Evolutionary conservation across 2,888 invertebrate species (phyloP).

Genomic region (Ptychoptera albimana): DNA sequence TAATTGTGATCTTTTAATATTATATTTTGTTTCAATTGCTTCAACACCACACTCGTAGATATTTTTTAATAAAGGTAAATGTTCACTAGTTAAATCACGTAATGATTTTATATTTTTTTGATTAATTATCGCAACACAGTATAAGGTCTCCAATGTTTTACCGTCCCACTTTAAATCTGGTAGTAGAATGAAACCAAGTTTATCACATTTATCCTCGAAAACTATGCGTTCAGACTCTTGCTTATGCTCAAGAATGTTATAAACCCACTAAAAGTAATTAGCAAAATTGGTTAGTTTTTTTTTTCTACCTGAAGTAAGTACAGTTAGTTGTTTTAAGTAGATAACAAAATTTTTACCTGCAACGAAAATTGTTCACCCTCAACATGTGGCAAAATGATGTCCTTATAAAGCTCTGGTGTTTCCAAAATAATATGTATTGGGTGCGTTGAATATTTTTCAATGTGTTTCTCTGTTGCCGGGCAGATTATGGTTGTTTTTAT

Average conservation of each 20-base stretch:
- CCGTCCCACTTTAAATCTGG: constrained; percentile 98
- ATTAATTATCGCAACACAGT: constrained; percentile 67
- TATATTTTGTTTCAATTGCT: constrained; percentile 62
- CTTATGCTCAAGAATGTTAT: constrained; percentile 87
- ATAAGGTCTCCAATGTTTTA: constrained; percentile 53
- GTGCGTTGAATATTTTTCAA: constrained; percentile 68
- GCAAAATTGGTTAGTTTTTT: not conserved
- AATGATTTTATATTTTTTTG: constrained; percentile 62
- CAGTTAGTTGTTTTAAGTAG: constrained; percentile 5
- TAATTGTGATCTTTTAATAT: constrained; percentile 49
- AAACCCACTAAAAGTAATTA: constrained; percentile 66
- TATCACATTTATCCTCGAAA: constrained; percentile 56
- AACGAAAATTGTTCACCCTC: constrained; percentile 56
- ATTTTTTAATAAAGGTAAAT: constrained; percentile 70
- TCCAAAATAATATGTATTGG: constrained; percentile 64
- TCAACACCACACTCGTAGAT: constrained; percentile 59
- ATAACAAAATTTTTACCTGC: constrained; percentile 41
- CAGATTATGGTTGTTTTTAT: constrained; percentile 80
- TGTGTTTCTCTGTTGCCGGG: constrained; percentile 87
- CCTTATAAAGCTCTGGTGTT: constrained; percentile 65
- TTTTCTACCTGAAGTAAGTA: constrained; percentile 1
- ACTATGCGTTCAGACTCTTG: constrained; percentile 78
- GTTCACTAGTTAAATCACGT: constrained; percentile 60
- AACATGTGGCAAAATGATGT: constrained; percentile 62
- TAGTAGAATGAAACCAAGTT: constrained; percentile 70